Conservation (phyloP, 2,113 vertebrate genomes). For the Corythornis madagascariensis region DNA sequence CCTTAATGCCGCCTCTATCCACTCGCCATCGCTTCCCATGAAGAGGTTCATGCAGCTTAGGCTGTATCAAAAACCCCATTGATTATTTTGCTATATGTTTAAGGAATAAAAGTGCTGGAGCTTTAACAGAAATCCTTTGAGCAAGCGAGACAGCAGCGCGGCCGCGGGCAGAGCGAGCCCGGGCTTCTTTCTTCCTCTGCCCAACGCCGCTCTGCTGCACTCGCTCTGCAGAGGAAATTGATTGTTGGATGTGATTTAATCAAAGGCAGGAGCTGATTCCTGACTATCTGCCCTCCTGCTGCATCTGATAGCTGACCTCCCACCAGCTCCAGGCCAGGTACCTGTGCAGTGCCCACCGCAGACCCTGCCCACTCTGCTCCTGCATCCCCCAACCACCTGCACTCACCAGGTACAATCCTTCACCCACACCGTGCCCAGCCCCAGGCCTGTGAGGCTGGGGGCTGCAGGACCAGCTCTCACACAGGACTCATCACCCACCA, state of each 20-base stretch:
- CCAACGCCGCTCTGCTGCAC: not conserved
- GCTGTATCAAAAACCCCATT: conserved; percentile 61
- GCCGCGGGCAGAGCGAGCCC: not conserved
- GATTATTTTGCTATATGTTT: conserved; percentile 67
- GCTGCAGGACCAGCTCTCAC: not conserved
- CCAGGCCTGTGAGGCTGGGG: not conserved
- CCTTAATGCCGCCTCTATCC: conserved; percentile 21
- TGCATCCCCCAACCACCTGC: not conserved
- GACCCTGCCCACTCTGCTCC: not conserved
- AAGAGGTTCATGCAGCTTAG: not conserved
- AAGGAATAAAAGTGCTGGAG: conserved; percentile 66
- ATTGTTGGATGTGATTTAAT: not conserved
- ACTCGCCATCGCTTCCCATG: not conserved
- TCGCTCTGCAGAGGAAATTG: not conserved
- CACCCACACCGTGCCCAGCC: accelerated
- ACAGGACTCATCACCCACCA: not conserved
- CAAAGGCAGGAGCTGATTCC: not conserved
- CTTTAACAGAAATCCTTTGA: conserved; percentile 53
- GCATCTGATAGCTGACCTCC: not conserved
- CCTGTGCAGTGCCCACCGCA: accelerated
- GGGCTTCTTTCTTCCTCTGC: not conserved
- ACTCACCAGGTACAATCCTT: not conserved
- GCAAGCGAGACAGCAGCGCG: not conserved
- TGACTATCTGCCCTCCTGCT: not conserved
- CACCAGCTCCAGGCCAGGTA: not conserved